phyloP scores from a whole-genome alignment of 2,888 invertebrate species.

The Parnassius mnemosyne region DNA sequence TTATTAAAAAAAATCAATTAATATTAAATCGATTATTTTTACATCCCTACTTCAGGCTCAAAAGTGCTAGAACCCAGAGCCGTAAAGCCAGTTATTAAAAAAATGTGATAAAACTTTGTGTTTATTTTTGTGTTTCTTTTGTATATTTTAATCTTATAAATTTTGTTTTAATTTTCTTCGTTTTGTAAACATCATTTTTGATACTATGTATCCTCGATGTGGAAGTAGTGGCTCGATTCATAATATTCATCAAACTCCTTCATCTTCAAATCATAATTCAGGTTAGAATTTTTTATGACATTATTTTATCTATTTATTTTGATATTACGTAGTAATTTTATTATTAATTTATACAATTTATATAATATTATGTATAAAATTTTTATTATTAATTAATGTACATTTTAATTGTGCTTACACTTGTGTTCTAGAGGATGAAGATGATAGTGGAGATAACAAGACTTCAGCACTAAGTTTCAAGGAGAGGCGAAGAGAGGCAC shows the following conservation, averaged over 20 bases:
- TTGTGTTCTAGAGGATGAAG: conserved; percentile 78
- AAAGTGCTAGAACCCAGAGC: too few species aligned
- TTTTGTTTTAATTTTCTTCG: conserved; percentile 14
- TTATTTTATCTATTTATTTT: too few species aligned
- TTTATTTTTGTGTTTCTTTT: conserved; percentile 1
- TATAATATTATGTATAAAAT: too few species aligned
- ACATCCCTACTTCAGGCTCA: too few species aligned
- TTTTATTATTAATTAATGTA: too few species aligned
- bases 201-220: conserved; percentile 83
- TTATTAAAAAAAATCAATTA: too few species aligned
- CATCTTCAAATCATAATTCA: conserved; percentile 90
- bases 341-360: too few species aligned
- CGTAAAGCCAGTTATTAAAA: too few species aligned
- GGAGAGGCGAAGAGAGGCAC: conserved; percentile 95
- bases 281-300: conserved; percentile 63
- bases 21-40: too few species aligned
- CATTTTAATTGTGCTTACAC: background rate
- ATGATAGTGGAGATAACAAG: conserved; percentile 82
- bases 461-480: conserved; percentile 90
- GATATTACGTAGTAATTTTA: too few species aligned
- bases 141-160: background rate
- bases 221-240: conserved; percentile 89
- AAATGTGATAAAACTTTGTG: background rate
- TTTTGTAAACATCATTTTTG: conserved; percentile 30
- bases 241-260: conserved; percentile 87